phyloP scores from a whole-genome alignment of 2,888 invertebrate species.

The Scaptomyza tumidula region DNA sequence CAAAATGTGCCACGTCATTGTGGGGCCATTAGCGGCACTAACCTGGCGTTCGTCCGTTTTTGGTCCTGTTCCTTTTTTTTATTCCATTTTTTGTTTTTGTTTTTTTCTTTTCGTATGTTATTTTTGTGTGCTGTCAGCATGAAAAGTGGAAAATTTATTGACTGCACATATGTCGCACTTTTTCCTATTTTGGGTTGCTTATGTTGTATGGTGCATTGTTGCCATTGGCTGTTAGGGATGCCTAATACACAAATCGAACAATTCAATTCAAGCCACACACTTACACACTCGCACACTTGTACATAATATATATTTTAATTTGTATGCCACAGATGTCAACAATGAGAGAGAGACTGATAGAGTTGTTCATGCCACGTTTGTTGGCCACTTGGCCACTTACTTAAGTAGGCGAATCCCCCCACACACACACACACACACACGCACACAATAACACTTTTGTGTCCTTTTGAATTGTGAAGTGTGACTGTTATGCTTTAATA shows the following conservation, averaged over 20 bases:
- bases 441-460: constrained; percentile 10
- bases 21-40: constrained; percentile 71
- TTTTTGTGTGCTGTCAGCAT: constrained; percentile 76
- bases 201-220: constrained; percentile 8
- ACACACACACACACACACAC: neutral
- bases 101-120: neutral
- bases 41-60: constrained; percentile 36
- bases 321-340: constrained; percentile 73
- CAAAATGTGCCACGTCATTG: constrained; percentile 68
- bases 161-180: constrained; percentile 80
- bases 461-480: constrained; percentile 29
- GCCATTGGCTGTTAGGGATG: constrained; percentile 17
- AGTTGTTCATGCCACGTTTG: constrained; percentile 36
- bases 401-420: constrained; percentile 50
- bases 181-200: constrained; percentile 15
- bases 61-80: constrained; percentile 16
- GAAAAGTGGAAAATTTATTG: constrained; percentile 81
- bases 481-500: constrained; percentile 62
- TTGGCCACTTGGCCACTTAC: constrained; percentile 65
- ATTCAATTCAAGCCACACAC: constrained; percentile 23
- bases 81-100: constrained; percentile 9
- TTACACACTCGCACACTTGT: neutral
- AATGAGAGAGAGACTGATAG: constrained; percentile 43
- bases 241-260: constrained; percentile 39
- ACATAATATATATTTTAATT: constrained; percentile 58